Conservation (phyloP, 2,113 vertebrate species). For the Osmerus eperlanus region DNA sequence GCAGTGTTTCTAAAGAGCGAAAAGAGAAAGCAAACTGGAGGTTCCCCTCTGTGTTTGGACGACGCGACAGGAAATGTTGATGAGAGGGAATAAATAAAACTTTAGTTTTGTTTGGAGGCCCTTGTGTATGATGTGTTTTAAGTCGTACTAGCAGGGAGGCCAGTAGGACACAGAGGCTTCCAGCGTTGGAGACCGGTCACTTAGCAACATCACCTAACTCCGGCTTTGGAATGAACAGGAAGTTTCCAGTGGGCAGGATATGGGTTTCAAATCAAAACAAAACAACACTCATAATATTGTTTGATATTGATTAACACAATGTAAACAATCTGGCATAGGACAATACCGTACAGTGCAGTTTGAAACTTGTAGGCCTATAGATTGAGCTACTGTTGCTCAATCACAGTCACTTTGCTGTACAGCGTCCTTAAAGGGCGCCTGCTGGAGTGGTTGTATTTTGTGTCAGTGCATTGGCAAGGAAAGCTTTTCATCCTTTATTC, state of each 20-base stretch:
- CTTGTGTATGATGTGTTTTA: conserved; percentile 60
- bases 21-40: conserved; percentile 39
- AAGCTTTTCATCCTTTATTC: not conserved
- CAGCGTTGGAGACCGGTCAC: conserved; percentile 67
- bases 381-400: too few relatives aligned
- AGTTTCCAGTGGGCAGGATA: conserved; percentile 65
- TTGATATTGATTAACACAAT: too few relatives aligned
- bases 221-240: conserved; percentile 64
- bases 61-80: conserved; percentile 54
- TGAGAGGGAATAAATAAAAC: conserved; percentile 64
- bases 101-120: conserved; percentile 50
- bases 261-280: too few relatives aligned
- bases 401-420: not conserved
- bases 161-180: conserved; percentile 61
- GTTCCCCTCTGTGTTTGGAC: conserved; percentile 52
- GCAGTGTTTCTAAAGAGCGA: conserved; percentile 50
- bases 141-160: conserved; percentile 49
- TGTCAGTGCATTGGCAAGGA: not conserved
- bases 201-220: conserved; percentile 73
- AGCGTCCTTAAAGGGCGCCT: not conserved
- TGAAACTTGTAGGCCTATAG: too few relatives aligned
- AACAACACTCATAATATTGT: too few relatives aligned
- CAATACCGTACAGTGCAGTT: too few relatives aligned
- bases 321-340: too few relatives aligned
- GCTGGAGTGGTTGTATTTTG: not conserved